These are phyloP conservation scores for Amia ocellicauda DNA, from an alignment of 2,113 vertebrate genomes.

Conservation along the genomic window DNA sequence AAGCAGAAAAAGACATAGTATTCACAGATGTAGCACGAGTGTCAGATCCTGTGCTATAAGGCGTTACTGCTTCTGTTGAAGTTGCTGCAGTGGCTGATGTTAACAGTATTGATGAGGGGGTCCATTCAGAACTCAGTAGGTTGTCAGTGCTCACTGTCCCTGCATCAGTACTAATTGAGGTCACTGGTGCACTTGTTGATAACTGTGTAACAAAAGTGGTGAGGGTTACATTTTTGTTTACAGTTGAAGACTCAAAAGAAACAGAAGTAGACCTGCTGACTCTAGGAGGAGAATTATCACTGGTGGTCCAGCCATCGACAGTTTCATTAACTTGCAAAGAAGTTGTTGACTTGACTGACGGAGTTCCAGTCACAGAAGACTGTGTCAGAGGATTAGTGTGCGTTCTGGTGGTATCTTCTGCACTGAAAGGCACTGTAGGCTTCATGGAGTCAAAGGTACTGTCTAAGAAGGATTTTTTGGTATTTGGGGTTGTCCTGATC, in stretches of 20 bases:
- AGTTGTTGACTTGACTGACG: not conserved
- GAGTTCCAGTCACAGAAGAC: not conserved
- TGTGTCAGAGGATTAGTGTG: not conserved
- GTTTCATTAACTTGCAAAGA: not conserved
- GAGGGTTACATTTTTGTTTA: not conserved
- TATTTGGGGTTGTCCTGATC: not conserved
- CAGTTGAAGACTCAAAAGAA: not conserved
- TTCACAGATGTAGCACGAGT: constrained; percentile 16
- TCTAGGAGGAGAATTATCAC: not conserved
- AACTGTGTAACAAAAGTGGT: not conserved
- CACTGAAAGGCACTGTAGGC: not conserved
- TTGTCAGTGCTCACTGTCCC: not conserved
- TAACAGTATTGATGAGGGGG: not conserved
- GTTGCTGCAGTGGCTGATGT: not conserved
- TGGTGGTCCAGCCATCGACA: not conserved
- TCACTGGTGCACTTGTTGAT: not conserved
- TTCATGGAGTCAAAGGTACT: not conserved
- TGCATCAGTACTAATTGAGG: not conserved
- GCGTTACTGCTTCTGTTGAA: no score
- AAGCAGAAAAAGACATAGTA: not conserved
- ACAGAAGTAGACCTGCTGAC: not conserved
- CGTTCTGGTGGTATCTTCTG: not conserved
- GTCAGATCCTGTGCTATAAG: no score
- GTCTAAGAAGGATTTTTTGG: not conserved
- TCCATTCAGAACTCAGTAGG: not conserved